Evolutionary conservation across 2,888 invertebrate genomes (phyloP).

Genomic region (Drosophila leonis): DNA sequence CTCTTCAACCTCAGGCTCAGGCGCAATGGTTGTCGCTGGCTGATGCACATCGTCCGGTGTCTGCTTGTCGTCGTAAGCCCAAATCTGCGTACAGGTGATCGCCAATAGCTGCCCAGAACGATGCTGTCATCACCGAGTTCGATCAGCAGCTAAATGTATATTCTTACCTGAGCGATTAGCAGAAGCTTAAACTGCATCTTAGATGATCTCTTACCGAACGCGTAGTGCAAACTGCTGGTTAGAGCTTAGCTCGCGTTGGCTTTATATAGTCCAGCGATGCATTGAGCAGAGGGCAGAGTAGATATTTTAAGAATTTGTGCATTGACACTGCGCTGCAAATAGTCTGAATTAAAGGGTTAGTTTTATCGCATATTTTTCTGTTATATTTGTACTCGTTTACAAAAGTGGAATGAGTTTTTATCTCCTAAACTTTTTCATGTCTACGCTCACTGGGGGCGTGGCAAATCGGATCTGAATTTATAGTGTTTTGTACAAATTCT

Average conservation of each 20-base stretch:
- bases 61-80: constrained; percentile 39
- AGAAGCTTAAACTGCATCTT: constrained; percentile 58
- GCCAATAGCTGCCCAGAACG: constrained; percentile 45
- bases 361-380: not conserved
- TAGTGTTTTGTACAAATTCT: too few relatives aligned
- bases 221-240: constrained; percentile 38
- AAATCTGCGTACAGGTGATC: constrained; percentile 23
- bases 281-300: constrained; percentile 36
- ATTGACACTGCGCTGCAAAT: constrained; percentile 5
- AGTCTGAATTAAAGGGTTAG: not conserved
- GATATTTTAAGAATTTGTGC: constrained; percentile 46
- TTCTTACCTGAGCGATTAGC: constrained; percentile 58
- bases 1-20: constrained; percentile 22
- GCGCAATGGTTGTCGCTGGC: constrained; percentile 36
- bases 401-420: too few relatives aligned
- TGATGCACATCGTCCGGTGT: constrained; percentile 34
- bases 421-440: too few relatives aligned
- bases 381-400: too few relatives aligned
- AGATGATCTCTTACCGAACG: constrained; percentile 21
- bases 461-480: too few relatives aligned
- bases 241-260: constrained; percentile 6
- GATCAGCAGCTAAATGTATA: not conserved
- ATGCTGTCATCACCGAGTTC: not conserved
- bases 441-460: too few relatives aligned
- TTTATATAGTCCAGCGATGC: constrained; percentile 56